phyloP scores from a whole-genome alignment of 2,113 vertebrate genomes.

The Tonatia bakeri region DNA sequence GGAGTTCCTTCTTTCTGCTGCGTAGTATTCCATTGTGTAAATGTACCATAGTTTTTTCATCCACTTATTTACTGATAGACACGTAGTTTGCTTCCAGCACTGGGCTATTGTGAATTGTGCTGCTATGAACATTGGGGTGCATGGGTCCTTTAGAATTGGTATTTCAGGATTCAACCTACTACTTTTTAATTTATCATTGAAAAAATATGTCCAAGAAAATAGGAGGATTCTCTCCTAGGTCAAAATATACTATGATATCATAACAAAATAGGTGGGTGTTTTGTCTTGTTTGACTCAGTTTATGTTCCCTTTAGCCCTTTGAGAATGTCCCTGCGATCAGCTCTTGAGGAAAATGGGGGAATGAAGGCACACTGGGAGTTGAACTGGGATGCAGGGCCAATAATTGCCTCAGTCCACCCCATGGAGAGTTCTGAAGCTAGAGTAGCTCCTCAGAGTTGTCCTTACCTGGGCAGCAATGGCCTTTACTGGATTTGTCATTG shows the following conservation, averaged over 20 bases:
- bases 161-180: too few relatives aligned
- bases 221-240: background rate
- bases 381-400: background rate
- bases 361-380: background rate
- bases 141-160: too few relatives aligned
- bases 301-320: background rate
- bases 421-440: background rate
- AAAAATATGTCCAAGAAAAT: background rate
- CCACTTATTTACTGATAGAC: too few relatives aligned
- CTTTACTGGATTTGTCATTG: background rate
- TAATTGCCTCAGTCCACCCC: background rate
- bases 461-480: background rate
- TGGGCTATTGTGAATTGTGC: too few relatives aligned
- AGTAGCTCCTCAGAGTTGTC: background rate
- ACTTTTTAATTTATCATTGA: background rate
- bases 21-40: too few relatives aligned
- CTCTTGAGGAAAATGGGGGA: background rate
- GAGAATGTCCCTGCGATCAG: background rate
- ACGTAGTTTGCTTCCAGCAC: too few relatives aligned
- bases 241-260: background rate
- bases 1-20: too few relatives aligned
- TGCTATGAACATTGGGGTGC: too few relatives aligned
- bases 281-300: background rate
- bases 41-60: too few relatives aligned
- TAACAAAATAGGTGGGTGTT: background rate